Conservation (phyloP, 2,888 invertebrate genomes). For the Acanthosepion esculentum region DNA sequence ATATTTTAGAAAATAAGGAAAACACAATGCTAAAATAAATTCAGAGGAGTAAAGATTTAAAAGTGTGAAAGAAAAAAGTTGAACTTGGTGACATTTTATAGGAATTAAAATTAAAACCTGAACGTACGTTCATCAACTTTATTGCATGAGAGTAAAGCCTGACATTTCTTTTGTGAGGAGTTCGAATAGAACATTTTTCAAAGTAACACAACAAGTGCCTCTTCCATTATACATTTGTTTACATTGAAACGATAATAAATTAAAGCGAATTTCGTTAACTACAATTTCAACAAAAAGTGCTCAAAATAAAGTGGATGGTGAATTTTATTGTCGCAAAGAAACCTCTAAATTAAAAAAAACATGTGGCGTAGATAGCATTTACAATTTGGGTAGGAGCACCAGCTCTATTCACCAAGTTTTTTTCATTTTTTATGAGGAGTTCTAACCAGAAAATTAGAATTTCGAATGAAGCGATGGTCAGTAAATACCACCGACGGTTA, state of each 20-base stretch:
- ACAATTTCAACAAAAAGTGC: no score
- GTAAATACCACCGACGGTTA: no score
- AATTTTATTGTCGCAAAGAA: not conserved
- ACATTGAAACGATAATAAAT: not conserved
- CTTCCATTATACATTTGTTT: not conserved
- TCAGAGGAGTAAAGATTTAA: not conserved
- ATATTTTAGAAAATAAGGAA: not conserved
- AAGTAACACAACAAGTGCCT: not conserved
- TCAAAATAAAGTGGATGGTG: not conserved
- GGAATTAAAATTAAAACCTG: not conserved
- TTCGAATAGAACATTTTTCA: not conserved
- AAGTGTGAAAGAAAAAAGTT: not conserved
- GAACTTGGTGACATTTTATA: not conserved
- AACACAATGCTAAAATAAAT: not conserved
- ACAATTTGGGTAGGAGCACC: not conserved
- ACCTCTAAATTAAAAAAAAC: not conserved
- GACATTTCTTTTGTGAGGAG: not conserved
- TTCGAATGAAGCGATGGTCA: not conserved
- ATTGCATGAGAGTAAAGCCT: not conserved
- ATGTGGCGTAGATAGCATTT: not conserved
- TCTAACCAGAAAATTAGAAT: not conserved
- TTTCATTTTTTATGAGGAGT: no score
- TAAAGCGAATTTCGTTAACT: no score
- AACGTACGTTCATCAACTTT: not conserved
- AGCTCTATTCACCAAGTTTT: not conserved